Conservation (phyloP, 2,888 invertebrate genomes). For the Erannis defoliaria region DNA sequence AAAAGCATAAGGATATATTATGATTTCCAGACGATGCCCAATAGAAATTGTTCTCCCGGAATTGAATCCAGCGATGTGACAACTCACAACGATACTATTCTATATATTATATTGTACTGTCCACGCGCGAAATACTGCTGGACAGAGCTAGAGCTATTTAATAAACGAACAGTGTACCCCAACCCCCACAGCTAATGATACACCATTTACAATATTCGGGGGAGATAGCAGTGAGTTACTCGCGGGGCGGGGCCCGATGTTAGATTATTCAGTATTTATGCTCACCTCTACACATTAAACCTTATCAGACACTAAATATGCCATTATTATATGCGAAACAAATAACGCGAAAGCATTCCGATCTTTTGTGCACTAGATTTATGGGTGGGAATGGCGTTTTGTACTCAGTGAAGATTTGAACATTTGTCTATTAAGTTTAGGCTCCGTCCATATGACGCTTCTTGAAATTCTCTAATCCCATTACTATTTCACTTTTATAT, state of each 20-base stretch:
- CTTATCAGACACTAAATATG: constrained; percentile 85
- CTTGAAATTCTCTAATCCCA: no score
- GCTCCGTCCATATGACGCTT: no score
- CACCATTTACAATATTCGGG: constrained; percentile 87
- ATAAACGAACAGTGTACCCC: constrained; percentile 59
- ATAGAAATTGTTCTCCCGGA: no score
- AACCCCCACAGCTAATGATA: constrained; percentile 76
- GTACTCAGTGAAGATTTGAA: constrained; percentile 10
- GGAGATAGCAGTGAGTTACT: constrained; percentile 83
- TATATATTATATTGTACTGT: no score
- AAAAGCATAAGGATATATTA: no score
- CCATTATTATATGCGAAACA: constrained; percentile 85
- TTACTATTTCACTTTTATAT: no score
- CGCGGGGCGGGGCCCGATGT: constrained; percentile 74
- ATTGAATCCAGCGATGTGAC: no score
- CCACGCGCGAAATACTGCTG: not conserved
- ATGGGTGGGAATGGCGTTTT: constrained; percentile 72
- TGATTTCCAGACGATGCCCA: no score
- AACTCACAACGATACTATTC: no score
- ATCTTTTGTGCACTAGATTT: constrained; percentile 68
- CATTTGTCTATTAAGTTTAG: not conserved
- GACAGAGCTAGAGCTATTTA: not conserved
- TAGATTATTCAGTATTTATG: constrained; percentile 82
- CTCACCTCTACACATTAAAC: constrained; percentile 82
- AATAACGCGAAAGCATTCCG: constrained; percentile 68